These are phyloP conservation scores for Dreissena rostriformis DNA, from an alignment of 1,140 invertebrate species.

Conservation along the genomic window DNA sequence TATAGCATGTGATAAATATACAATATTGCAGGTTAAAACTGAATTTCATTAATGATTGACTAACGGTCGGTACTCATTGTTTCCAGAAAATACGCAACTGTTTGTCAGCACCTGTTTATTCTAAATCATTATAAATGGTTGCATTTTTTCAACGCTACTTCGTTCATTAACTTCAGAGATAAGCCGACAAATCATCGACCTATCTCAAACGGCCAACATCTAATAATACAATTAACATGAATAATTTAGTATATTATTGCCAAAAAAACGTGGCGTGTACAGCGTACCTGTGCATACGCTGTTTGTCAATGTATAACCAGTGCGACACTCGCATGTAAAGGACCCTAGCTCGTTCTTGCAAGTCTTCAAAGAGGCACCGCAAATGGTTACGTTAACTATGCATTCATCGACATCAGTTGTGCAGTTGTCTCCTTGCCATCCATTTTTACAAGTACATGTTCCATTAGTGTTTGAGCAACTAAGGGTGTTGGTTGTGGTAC, in stretches of 20 bases:
- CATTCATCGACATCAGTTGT: slow-evolving; percentile 14
- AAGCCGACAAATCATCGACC: too few relatives aligned
- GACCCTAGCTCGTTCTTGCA: slow-evolving; percentile 4
- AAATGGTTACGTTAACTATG: not conserved
- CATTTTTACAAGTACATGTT: not conserved
- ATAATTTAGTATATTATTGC: not conserved
- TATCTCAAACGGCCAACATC: not conserved
- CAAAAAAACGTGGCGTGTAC: not conserved
- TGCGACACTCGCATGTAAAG: slow-evolving; percentile 17
- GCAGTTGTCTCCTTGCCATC: not conserved
- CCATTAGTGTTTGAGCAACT: slow-evolving; percentile 2
- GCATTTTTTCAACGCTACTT: too few relatives aligned
- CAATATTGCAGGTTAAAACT: too few relatives aligned
- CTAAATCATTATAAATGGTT: too few relatives aligned
- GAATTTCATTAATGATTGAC: too few relatives aligned
- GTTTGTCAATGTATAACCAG: not conserved
- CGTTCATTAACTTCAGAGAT: too few relatives aligned
- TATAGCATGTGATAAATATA: too few relatives aligned
- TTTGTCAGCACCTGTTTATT: too few relatives aligned
- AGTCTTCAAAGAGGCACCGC: not conserved
- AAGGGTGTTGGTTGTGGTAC: not conserved
- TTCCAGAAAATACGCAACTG: too few relatives aligned
- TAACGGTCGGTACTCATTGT: too few relatives aligned
- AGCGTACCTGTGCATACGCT: slow-evolving; percentile 11
- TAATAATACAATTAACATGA: not conserved